phyloP scores from a whole-genome alignment of 2,888 invertebrate species.

The Acholoe squamosa region DNA sequence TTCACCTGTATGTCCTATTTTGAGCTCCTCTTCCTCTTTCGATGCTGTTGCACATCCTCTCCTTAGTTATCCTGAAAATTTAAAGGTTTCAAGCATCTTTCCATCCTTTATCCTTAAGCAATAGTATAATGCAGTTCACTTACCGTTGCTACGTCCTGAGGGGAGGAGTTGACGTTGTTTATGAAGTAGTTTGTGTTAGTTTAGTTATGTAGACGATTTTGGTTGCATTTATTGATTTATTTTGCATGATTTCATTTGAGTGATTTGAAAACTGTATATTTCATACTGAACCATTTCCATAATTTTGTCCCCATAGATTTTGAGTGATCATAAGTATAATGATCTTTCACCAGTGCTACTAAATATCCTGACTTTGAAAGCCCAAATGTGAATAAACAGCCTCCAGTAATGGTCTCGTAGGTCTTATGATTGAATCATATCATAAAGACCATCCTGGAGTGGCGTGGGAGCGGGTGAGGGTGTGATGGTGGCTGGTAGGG shows the following conservation, averaged over 20 bases:
- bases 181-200: background rate
- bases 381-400: no score
- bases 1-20: conserved; percentile 23
- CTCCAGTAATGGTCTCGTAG: no score
- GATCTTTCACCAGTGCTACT: no score
- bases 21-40: conserved; percentile 30
- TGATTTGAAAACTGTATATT: no score
- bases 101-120: background rate
- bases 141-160: conserved; percentile 4
- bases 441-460: background rate
- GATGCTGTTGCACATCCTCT: background rate
- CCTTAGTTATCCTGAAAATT: background rate
- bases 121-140: background rate
- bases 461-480: conserved; percentile 19
- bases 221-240: background rate
- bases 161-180: conserved; percentile 41
- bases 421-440: background rate
- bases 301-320: no score
- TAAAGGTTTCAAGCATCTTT: background rate
- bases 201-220: background rate
- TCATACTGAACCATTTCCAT: no score
- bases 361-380: no score
- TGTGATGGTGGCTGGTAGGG: background rate
- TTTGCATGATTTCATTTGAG: background rate
- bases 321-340: no score